Base-by-base conservation (phyloP, 2,888 invertebrate genomes). In the Papilio gigon region DNA sequence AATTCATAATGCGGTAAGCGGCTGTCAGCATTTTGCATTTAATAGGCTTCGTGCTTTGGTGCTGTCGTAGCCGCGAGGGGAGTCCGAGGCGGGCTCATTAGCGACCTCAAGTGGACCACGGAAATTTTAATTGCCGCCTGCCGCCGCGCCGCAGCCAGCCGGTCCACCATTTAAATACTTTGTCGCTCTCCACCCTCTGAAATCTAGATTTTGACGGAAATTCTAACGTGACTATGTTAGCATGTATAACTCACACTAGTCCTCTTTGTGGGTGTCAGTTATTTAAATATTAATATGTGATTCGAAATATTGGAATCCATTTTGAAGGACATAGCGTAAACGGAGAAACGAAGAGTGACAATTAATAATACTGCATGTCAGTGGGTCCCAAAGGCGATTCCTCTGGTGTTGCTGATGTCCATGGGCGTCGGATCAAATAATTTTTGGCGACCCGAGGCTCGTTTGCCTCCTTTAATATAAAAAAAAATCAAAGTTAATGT, bases 121-220 rank as follows among this genome's bases (percentile, higher is more conserved):
- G 80, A 82, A 79, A 80, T 81, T 85, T 86, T 87, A 88, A 88
- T 88, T 87, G 83, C 83, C 74, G 76, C 75, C 78, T 22, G 17
- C 59, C 14, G 37, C 33, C 59, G 37, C n/a, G 17, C 20, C 12
- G 37, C 47, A 8, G 35, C 12, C 37, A 17, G 25, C n/a, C 37
- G 25, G 44, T 17, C 4, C 62, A 20, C 44, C 27, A 27, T n/a
- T 35, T 20, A 20, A 22, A 61, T 27, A 40, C n/a, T 62, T 62
- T 62, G 33, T 60, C 25, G 37, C 44, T 50, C 12, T 65, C 47
- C 20, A 30, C 30, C 56, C 27, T 56, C 30, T 56, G 14, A 20
- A 42, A 56, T 25, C 14, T 20, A 27, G 22, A 8, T 30, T 33
- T 65, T 44, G 44, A 35, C 42, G 58, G 20, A 56, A 53, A 30